A percentile compares a stretch with the other conserved stretches of the same genome.
Evolutionary conservation across 1,140 invertebrate genomes (phyloP).

Genomic region (Hestina assimilis): DNA sequence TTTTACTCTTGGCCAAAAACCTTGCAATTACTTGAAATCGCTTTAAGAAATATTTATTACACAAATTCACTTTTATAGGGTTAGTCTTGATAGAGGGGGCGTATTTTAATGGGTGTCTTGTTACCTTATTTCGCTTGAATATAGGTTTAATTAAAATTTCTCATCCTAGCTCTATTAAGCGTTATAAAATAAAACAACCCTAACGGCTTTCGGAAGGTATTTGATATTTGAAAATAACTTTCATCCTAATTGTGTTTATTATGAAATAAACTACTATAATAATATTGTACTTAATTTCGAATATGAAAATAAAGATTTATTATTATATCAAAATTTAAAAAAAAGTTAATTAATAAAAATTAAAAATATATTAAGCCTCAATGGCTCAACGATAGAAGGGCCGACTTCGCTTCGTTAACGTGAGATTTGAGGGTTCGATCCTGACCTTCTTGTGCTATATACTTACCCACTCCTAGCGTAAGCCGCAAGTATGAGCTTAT

Average conservation of each 20-base stretch:
- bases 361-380: too few relatives aligned
- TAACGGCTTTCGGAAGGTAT: not conserved
- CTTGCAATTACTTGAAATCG: constrained; percentile 42
- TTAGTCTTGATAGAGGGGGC: constrained; percentile 29
- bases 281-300: too few relatives aligned
- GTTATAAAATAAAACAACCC: constrained; percentile 20
- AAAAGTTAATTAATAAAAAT: too few relatives aligned
- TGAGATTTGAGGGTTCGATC: too few relatives aligned
- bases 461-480: too few relatives aligned
- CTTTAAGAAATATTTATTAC: constrained; percentile 58
- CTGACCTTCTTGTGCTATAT: too few relatives aligned
- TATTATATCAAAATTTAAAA: too few relatives aligned
- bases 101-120: constrained; percentile 54
- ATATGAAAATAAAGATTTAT: too few relatives aligned
- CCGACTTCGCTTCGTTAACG: too few relatives aligned
- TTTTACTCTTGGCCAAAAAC: constrained; percentile 47
- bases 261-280: too few relatives aligned
- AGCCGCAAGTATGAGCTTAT: too few relatives aligned
- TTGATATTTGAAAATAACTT: not conserved
- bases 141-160: constrained; percentile 49
- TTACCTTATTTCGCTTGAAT: constrained; percentile 54
- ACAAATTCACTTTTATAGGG: constrained; percentile 46
- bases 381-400: too few relatives aligned
- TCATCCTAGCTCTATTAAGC: constrained; percentile 38
- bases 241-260: not conserved